A percentile compares a stretch with the other conserved stretches of the same genome.
phyloP scores from a whole-genome alignment of 2,113 vertebrate genomes.

The Cynopterus brachyotis region DNA sequence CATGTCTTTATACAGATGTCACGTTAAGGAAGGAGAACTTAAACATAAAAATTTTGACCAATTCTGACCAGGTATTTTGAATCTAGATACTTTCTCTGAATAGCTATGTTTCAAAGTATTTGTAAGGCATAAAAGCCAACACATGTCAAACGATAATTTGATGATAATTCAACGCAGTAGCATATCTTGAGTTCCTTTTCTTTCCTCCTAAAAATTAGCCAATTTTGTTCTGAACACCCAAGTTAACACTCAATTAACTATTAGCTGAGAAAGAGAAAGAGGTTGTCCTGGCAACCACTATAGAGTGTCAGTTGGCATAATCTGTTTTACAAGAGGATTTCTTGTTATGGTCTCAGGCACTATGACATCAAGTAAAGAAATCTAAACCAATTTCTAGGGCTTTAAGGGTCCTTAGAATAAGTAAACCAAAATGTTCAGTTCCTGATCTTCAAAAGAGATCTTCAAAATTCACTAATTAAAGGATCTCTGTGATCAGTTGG shows the following conservation, averaged over 20 bases:
- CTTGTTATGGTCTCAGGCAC: background rate
- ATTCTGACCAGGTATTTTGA: background rate
- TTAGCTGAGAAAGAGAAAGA: constrained; percentile 18
- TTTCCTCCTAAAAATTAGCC: background rate
- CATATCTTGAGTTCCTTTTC: background rate
- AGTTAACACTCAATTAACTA: constrained; percentile 26
- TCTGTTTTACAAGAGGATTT: constrained; percentile 22
- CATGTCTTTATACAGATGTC: background rate
- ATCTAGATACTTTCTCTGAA: background rate
- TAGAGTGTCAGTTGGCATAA: background rate
- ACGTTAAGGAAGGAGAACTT: background rate
- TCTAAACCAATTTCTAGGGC: background rate
- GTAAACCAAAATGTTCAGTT: background rate
- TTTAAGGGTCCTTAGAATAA: constrained; percentile 18
- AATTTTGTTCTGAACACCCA: background rate
- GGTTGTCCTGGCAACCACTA: constrained; percentile 1
- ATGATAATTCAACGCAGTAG: background rate
- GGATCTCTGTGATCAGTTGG: background rate
- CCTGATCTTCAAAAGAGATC: background rate
- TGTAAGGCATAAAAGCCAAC: background rate
- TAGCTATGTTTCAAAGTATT: background rate
- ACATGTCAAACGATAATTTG: background rate
- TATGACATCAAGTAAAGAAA: background rate
- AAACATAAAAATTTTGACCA: background rate
- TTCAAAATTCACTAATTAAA: background rate